Evolutionary conservation across 1,140 invertebrate genomes (phyloP).

Genomic region (Lucilia cuprina): DNA sequence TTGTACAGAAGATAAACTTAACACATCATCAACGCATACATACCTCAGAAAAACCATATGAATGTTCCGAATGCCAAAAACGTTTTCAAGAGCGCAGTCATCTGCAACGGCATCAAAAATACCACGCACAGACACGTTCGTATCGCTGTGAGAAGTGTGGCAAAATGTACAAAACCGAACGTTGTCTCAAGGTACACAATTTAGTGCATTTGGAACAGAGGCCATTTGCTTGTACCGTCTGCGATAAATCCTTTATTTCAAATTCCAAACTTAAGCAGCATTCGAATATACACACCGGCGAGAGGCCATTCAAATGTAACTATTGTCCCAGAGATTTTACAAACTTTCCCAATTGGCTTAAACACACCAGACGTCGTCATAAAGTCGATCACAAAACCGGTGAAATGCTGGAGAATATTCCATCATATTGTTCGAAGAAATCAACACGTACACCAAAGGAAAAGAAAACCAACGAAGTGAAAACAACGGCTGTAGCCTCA

Average conservation of each 20-base stretch:
- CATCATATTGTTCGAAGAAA: slow-evolving; percentile 60
- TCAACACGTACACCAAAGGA: slow-evolving; percentile 53
- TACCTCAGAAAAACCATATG: slow-evolving; percentile 69
- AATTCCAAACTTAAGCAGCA: slow-evolving; percentile 67
- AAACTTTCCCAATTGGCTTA: slow-evolving; percentile 68
- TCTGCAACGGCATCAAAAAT: slow-evolving; percentile 64
- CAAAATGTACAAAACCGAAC: slow-evolving; percentile 65
- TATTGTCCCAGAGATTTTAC: slow-evolving; percentile 67
- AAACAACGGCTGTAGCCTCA: neutral
- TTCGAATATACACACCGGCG: slow-evolving; percentile 66
- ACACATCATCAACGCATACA: slow-evolving; percentile 66
- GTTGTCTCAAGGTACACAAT: slow-evolving; percentile 65
- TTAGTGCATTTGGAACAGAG: slow-evolving; percentile 63
- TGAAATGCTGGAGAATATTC: slow-evolving; percentile 62
- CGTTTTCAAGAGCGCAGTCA: slow-evolving; percentile 65
- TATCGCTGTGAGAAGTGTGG: slow-evolving; percentile 64
- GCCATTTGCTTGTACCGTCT: slow-evolving; percentile 64
- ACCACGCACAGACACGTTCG: slow-evolving; percentile 63
- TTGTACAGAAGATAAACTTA: slow-evolving; percentile 66
- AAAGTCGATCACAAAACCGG: slow-evolving; percentile 67
- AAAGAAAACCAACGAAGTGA: slow-evolving; percentile 47
- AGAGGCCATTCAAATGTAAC: slow-evolving; percentile 66
- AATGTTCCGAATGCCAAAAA: slow-evolving; percentile 70
- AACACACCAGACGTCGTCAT: slow-evolving; percentile 66
- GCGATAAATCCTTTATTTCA: slow-evolving; percentile 66